Conservation (phyloP, 2,888 invertebrate genomes). For the Leistus spinibarbis region DNA sequence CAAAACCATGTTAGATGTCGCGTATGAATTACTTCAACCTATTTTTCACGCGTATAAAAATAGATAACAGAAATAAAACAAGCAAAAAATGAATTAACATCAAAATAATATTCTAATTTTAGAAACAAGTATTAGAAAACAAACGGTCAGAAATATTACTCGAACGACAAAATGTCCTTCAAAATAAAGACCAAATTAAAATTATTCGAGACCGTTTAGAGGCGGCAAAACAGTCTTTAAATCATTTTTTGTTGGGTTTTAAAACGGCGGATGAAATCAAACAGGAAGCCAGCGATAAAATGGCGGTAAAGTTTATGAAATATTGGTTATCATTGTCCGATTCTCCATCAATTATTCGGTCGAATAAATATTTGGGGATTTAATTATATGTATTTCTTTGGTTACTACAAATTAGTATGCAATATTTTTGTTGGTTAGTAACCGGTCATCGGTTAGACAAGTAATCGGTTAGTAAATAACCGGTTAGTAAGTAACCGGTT, state of each 20-base stretch:
- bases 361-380: no score
- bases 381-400: no score
- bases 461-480: no score
- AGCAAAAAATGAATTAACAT: conserved; percentile 10
- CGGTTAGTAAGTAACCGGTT: no score
- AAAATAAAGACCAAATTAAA: conserved; percentile 42
- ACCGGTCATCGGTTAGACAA: no score
- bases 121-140: conserved; percentile 19
- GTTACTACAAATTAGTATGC: no score
- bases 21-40: neutral
- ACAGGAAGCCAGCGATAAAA: conserved; percentile 47
- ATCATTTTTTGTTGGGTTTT: conserved; percentile 44
- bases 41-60: neutral
- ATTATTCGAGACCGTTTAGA: conserved; percentile 45
- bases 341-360: no score
- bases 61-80: neutral
- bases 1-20: neutral
- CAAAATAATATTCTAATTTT: conserved; percentile 1
- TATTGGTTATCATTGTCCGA: no score
- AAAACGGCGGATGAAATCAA: conserved; percentile 48
- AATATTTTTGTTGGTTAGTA: no score
- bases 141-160: conserved; percentile 41
- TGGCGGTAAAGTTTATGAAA: no score
- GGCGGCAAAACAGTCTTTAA: conserved; percentile 42
- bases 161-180: conserved; percentile 44